Evolutionary conservation across 2,113 vertebrate genomes (phyloP).

Genomic region (Oreocharis arfaki): DNA sequence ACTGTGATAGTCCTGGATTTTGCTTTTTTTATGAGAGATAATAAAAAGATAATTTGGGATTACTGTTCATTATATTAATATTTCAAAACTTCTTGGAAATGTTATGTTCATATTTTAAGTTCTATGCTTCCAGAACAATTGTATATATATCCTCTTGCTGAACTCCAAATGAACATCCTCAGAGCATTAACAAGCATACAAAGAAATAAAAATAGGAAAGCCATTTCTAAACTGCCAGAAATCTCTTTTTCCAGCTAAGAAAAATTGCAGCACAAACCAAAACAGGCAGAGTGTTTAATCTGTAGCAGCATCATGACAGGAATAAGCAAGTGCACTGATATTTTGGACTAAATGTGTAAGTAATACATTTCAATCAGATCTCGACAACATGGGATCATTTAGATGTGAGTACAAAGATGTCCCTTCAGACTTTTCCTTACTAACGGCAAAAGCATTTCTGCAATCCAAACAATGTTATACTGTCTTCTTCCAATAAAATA

Average conservation of each 20-base stretch:
- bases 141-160: background rate
- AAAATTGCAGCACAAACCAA: slow-evolving; percentile 59
- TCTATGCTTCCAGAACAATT: background rate
- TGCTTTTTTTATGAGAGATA: background rate
- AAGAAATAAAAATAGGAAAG: slow-evolving; percentile 33
- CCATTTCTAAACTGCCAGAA: slow-evolving; percentile 65
- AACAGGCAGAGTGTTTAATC: slow-evolving; percentile 33
- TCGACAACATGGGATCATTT: background rate
- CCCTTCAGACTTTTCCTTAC: background rate
- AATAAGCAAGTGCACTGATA: slow-evolving; percentile 5
- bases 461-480: slow-evolving; percentile 36
- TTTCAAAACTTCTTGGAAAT: slow-evolving; percentile 40
- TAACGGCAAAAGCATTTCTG: slow-evolving; percentile 28
- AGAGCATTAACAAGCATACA: background rate
- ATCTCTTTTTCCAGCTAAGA: slow-evolving; percentile 52
- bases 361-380: slow-evolving; percentile 23
- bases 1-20: background rate
- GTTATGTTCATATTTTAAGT: slow-evolving; percentile 2
- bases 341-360: background rate
- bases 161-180: background rate
- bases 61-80: background rate
- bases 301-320: slow-evolving; percentile 6
- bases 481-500: background rate
- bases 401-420: background rate
- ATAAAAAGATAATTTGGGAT: slow-evolving; percentile 28